Base-by-base conservation (phyloP, 2,888 invertebrate species). In the Euplexia lucipara region DNA sequence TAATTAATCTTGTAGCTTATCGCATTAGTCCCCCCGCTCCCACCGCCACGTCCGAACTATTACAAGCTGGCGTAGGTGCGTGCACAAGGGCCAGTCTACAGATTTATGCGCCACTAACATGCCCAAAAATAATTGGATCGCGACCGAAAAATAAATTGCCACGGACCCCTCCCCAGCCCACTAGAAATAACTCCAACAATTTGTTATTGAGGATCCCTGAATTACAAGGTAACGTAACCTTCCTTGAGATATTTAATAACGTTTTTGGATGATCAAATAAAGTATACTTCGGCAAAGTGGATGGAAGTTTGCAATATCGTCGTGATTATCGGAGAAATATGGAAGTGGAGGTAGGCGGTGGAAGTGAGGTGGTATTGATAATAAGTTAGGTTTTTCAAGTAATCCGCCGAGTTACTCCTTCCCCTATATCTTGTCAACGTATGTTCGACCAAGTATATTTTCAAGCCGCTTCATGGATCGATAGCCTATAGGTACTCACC, bases 91-190 rank as follows among this genome's bases (percentile, higher is more conserved):
- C 59, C 73, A 62, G 71, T 75, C 79, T 83, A 85, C 89, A 91
- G 92, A 92, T 92, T 92, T 91, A 91, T 93, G 89, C 88, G 83
- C 85, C 87, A 90, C 90, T 90, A 92, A 90, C 92, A 88, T 90
- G 91, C 91, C 92, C 90, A 88, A 91, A 94, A 95, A 94, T 94
- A 94, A 95, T 94, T 94, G 94, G 93, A 91, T 90, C 83, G 88
- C 89, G 88, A 90, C 90, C 92, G 92, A 92, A 92, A 93, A 92
- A 95, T 94, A 94, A 93, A 93, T 93, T 90, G 91, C 87, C 83
- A 82, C 83, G 76, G 82, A 79, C 81, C 81, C 83, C 75, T 77
- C 78, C 82, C 81, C 76, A 32, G 72, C 79, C 83, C 84, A 78
- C 89, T 87, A 86, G 87, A 86, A 88, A 86, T 86, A 87, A 87